Evolutionary conservation across 2,797 vertebrate genomes (phyloP).

Genomic region (Gymnocypris eckloni): DNA sequence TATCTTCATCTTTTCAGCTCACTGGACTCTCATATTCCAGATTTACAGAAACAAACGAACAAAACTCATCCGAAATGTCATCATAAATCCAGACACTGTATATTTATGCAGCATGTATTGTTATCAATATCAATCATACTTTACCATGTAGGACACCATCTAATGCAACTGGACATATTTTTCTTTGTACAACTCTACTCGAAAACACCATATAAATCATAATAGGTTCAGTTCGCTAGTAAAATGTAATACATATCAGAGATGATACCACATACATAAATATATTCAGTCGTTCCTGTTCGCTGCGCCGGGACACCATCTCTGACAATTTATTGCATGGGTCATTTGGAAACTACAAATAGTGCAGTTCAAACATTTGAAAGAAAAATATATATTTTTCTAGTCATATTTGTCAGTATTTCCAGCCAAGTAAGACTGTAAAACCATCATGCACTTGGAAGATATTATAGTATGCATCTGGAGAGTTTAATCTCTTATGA

Average conservation of each 20-base stretch:
- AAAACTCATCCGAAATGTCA: background rate
- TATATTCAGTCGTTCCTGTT: slow-evolving; percentile 26
- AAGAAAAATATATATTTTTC: background rate
- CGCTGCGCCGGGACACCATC: background rate
- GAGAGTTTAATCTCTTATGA: background rate
- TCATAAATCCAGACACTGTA: background rate
- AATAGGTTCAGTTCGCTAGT: background rate
- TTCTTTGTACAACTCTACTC: background rate
- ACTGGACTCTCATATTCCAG: background rate
- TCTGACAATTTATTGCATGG: slow-evolving; percentile 26
- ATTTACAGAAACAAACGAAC: background rate
- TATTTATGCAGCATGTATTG: background rate
- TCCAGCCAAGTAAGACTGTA: background rate
- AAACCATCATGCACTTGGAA: background rate
- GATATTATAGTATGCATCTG: background rate
- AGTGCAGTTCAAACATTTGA: background rate
- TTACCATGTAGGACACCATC: background rate
- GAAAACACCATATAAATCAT: slow-evolving; percentile 18
- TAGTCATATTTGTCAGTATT: background rate
- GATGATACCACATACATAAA: slow-evolving; percentile 18
- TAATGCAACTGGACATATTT: background rate
- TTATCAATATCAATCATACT: background rate
- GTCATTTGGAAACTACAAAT: slow-evolving; percentile 28
- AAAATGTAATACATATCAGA: slow-evolving; percentile 9
- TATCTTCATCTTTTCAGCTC: background rate